These are phyloP conservation scores for Ormia ochracea DNA, from an alignment of 2,888 invertebrate genomes.

Conservation along the genomic window DNA sequence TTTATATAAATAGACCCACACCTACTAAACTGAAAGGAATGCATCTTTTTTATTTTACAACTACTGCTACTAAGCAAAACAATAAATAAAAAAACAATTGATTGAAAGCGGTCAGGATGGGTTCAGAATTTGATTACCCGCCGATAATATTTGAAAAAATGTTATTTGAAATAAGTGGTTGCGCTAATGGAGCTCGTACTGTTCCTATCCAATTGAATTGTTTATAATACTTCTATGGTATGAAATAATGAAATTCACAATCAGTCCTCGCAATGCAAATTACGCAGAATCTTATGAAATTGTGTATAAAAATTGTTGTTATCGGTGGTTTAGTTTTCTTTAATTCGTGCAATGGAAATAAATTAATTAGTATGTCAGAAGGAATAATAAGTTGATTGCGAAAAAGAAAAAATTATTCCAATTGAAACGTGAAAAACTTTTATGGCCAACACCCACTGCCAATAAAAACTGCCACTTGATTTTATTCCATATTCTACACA, in stretches of 20 bases:
- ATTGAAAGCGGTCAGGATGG: too few species aligned
- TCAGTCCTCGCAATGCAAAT: neutral
- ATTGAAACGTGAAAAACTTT: constrained; percentile 53
- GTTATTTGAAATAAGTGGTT: too few species aligned
- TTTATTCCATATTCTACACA: neutral
- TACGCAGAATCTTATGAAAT: neutral
- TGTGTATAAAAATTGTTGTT: neutral
- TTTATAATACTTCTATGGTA: neutral
- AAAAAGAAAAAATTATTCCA: constrained; percentile 32
- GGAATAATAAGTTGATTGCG: neutral
- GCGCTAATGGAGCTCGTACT: too few species aligned
- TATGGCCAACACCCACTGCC: constrained; percentile 34
- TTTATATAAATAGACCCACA: too few species aligned
- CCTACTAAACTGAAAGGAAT: too few species aligned
- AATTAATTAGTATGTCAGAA: constrained; percentile 31
- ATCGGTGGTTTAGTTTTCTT: constrained; percentile 3
- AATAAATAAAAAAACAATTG: too few species aligned
- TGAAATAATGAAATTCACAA: constrained; percentile 32
- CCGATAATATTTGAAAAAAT: too few species aligned
- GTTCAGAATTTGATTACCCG: too few species aligned
- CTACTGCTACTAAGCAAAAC: too few species aligned
- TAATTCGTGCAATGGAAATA: neutral
- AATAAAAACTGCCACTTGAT: neutral
- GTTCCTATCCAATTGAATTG: neutral
- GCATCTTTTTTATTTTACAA: too few species aligned